Base-by-base conservation (phyloP, 2,797 vertebrate genomes). In the Gymnothorax reevesii region DNA sequence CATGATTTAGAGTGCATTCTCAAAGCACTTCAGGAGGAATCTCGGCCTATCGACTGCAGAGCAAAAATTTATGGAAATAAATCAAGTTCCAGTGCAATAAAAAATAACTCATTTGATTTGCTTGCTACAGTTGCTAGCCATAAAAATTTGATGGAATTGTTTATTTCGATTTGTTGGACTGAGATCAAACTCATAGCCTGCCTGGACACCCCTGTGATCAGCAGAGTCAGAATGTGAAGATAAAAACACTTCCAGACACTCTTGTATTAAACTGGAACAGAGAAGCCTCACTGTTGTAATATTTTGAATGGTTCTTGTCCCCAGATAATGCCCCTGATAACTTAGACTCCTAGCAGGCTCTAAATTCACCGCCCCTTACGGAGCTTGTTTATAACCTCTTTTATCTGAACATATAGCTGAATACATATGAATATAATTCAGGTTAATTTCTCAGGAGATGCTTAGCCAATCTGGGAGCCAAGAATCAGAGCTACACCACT, bases 91-190 rank as follows among this genome's bases (percentile, higher is more conserved):
- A 42, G 33, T 42, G 33, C 17, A 91, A 88, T 89, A 83, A 86
- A 93, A 91, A 88, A 90, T 85, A 73, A 90, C 88, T 88, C 62
- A n/a, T 85, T 89, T 92, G 92, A 91, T 89, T 91, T 93, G 92
- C 91, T 88, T 91, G 83, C 90, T 91, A 22, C 62, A 64, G 62
- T 20, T 64, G 62, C 62, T 64, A 5, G 62, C 62, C 62, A 64
- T 64, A 15, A 17, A 5, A 64, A 64, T 17, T 64, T 64, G 4
- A 64, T 64, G 15, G 12, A 59, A 15, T 64, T 3, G 12, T 71
- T 71, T 25, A 7, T 71, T 27, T 25, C 33, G 22, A 25, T 2
- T 8, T 25, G 3, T 27, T 71, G 66, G 7, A 27, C 25, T 2
- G 13, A 71, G 66, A 7, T 25, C 25, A 27, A 71, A 71, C 27